phyloP scores from a whole-genome alignment of 2,797 vertebrate genomes.

The Cynodonichthys magdalenae region DNA sequence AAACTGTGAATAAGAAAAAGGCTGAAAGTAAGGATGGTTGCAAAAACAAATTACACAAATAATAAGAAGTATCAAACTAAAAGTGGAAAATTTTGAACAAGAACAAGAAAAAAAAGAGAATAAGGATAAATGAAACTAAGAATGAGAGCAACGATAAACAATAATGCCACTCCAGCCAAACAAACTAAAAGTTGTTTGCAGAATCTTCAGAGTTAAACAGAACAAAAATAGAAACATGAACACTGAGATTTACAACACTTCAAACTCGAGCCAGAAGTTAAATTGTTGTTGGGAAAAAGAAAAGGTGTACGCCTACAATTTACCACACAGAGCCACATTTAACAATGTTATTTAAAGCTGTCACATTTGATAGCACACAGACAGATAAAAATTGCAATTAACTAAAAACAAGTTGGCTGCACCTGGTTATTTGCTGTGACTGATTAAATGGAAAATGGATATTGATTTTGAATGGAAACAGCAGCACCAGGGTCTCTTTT shows the following conservation, averaged over 20 bases:
- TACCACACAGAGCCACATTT: constrained; percentile 33
- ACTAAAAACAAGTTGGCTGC: constrained; percentile 26
- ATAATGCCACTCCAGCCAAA: not conserved
- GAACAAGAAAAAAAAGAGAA: too few species aligned
- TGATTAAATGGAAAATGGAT: constrained; percentile 47
- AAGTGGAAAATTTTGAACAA: too few species aligned
- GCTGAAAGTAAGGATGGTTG: too few species aligned
- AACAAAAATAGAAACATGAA: not conserved
- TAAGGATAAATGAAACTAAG: too few species aligned
- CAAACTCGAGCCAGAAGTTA: constrained; percentile 5
- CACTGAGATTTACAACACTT: not conserved
- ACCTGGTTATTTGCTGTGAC: constrained; percentile 21
- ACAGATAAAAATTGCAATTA: constrained; percentile 36
- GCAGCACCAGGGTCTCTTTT: constrained; percentile 14
- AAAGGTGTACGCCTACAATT: constrained; percentile 12
- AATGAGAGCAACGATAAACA: too few species aligned
- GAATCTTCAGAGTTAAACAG: not conserved
- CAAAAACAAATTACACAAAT: too few species aligned
- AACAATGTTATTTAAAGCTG: constrained; percentile 34
- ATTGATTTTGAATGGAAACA: constrained; percentile 49
- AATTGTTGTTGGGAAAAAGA: not conserved
- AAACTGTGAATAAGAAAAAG: too few species aligned
- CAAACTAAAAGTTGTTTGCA: not conserved
- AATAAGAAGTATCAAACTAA: too few species aligned
- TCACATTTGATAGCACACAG: constrained; percentile 21